Evolutionary conservation across 2,113 vertebrate species (phyloP).

Genomic region (Barnardius zonarius): DNA sequence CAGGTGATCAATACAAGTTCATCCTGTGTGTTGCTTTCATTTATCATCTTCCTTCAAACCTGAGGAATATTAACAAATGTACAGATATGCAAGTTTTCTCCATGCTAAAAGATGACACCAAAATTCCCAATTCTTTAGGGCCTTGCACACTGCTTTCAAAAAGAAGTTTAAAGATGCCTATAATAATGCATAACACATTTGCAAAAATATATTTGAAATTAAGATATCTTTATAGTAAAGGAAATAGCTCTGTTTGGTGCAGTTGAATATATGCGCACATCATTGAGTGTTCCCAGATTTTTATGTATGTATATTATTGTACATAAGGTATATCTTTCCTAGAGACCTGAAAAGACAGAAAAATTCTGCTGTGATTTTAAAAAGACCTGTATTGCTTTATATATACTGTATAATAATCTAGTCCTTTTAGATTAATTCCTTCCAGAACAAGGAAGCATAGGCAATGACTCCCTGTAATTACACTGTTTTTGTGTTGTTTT

Average conservation of each 20-base stretch:
- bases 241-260: background rate
- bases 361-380: background rate
- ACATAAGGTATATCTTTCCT: background rate
- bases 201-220: background rate
- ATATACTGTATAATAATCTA: background rate
- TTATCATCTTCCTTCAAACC: background rate
- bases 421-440: background rate
- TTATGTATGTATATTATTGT: rapidly evolving
- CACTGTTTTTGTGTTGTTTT: background rate
- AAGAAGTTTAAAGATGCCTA: background rate
- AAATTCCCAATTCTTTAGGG: background rate
- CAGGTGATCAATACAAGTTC: background rate
- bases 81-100: background rate
- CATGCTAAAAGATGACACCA: background rate
- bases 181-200: background rate
- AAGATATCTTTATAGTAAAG: background rate
- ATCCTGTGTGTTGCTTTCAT: background rate
- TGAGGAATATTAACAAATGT: background rate
- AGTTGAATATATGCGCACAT: background rate
- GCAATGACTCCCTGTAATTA: background rate
- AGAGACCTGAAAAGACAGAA: background rate
- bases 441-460: background rate
- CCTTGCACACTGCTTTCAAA: background rate
- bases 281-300: background rate
- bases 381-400: background rate